Conservation (phyloP, 2,113 vertebrate genomes). For the Casuarius casuarius region DNA sequence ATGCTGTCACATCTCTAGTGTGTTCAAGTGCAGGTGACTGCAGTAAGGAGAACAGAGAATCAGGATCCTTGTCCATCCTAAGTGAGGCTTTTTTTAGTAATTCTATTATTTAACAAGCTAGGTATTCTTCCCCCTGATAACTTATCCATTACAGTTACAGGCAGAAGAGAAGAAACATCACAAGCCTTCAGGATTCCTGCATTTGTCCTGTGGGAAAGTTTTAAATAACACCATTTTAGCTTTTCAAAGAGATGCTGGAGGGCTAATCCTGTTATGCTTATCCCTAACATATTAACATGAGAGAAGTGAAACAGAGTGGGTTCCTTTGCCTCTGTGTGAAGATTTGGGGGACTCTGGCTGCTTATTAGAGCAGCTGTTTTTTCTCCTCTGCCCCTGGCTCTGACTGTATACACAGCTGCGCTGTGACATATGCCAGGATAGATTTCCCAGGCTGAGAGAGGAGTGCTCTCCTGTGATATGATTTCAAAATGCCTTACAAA, state of each 20-base stretch:
- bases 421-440: background rate
- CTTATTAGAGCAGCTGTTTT: background rate
- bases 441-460: background rate
- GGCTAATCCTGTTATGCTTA: background rate
- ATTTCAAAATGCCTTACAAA: background rate
- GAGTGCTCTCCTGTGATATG: background rate
- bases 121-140: background rate
- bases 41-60: too few relatives aligned
- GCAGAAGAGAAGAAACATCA: background rate
- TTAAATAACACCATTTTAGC: background rate
- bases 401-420: background rate
- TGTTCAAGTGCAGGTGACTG: background rate
- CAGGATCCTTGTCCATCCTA: background rate
- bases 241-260: background rate
- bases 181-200: background rate
- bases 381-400: background rate
- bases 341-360: background rate
- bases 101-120: background rate
- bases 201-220: conserved; percentile 14
- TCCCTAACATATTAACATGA: background rate
- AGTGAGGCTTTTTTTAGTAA: background rate
- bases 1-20: background rate
- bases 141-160: background rate
- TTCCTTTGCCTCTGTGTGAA: background rate
- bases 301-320: background rate